Conservation (phyloP, 1,140 invertebrate species). For the Rhyacophila brunnea region DNA sequence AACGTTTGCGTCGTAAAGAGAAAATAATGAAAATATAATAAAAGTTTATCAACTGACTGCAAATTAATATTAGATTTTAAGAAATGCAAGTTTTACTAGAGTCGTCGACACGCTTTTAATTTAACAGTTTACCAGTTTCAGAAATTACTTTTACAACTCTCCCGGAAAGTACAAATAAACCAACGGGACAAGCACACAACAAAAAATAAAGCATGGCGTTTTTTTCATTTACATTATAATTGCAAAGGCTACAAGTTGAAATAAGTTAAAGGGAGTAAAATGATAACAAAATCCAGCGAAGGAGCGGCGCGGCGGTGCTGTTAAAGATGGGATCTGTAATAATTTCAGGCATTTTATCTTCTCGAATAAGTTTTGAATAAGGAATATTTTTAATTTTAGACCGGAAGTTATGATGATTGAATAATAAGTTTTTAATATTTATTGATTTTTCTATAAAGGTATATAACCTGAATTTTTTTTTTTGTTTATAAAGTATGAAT, state of each 20-base stretch:
- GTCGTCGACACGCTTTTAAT: constrained; percentile 20
- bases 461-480: no score
- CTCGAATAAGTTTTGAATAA: constrained; percentile 27
- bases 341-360: constrained; percentile 21
- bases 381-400: constrained; percentile 18
- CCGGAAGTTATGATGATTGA: not conserved
- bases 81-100: no score
- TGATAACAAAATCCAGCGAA: constrained; percentile 1
- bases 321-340: not conserved
- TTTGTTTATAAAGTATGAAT: no score
- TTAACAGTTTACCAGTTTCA: constrained; percentile 38
- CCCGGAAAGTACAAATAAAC: constrained; percentile 21
- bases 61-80: no score
- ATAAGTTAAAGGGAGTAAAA: constrained; percentile 27
- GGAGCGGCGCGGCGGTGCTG: not conserved
- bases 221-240: constrained; percentile 37
- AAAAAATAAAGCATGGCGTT: constrained; percentile 30
- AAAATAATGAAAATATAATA: no score
- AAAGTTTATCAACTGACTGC: no score
- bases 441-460: no score
- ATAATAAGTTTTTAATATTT: no score
- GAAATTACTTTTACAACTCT: constrained; percentile 36
- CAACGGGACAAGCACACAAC: constrained; percentile 23
- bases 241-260: constrained; percentile 36
- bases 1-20: no score